phyloP scores from a whole-genome alignment of 2,888 invertebrate species.

The Orchesella flavescens region DNA sequence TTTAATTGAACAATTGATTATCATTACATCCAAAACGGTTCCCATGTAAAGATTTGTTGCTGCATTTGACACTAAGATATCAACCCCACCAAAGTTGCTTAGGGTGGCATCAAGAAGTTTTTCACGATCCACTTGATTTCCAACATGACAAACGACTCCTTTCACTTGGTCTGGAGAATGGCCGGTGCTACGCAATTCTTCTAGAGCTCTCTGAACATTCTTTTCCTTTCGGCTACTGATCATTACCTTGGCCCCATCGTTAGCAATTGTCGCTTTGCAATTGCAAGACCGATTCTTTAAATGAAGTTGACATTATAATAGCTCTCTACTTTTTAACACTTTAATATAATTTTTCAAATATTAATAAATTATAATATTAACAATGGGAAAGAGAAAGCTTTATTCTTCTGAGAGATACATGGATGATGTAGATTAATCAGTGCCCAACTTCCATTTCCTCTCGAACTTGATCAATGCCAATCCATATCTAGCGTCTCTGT shows the following conservation, averaged over 20 bases:
- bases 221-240: constrained; percentile 91
- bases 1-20: background rate
- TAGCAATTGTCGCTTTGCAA: constrained; percentile 88
- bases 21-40: constrained; percentile 82
- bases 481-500: too few species aligned
- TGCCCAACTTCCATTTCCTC: too few species aligned
- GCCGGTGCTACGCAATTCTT: constrained; percentile 80
- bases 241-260: constrained; percentile 93
- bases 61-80: constrained; percentile 96
- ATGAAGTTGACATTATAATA: too few species aligned
- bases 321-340: too few species aligned
- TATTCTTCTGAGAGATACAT: too few species aligned
- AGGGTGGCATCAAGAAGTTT: constrained; percentile 83
- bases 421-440: too few species aligned
- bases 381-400: too few species aligned
- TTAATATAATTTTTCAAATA: too few species aligned
- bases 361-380: too few species aligned
- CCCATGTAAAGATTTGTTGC: constrained; percentile 87
- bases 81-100: constrained; percentile 87
- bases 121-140: constrained; percentile 84
- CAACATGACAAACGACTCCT: constrained; percentile 94
- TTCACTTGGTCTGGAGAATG: constrained; percentile 78
- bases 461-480: too few species aligned
- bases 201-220: constrained; percentile 87
- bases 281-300: constrained; percentile 89